A percentile compares a stretch with the other conserved stretches of the same genome.
These are phyloP conservation scores for Leptobrachium ailaonicum DNA, from an alignment of 2,113 vertebrate species.

Conservation along the genomic window DNA sequence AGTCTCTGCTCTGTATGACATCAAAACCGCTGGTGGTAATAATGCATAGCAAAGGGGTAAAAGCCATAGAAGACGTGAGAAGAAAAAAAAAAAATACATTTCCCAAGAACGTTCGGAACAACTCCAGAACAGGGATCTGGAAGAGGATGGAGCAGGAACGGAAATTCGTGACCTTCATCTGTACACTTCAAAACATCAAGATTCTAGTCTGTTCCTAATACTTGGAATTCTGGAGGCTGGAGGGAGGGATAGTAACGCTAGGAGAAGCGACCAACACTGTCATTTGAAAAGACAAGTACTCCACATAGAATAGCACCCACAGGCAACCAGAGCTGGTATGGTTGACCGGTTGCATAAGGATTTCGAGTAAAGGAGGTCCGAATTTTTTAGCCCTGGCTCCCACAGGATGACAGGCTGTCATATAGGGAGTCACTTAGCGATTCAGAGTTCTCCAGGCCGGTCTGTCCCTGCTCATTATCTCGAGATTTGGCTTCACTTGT, in stretches of 20 bases:
- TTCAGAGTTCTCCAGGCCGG: slow-evolving; percentile 86
- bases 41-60: slow-evolving; percentile 45
- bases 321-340: neutral
- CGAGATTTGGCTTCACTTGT: slow-evolving; percentile 74
- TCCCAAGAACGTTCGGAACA: slow-evolving; percentile 11
- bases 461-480: slow-evolving; percentile 76
- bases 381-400: slow-evolving; percentile 84
- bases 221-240: slow-evolving; percentile 33
- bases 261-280: slow-evolving; percentile 33
- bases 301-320: slow-evolving; percentile 41
- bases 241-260: slow-evolving; percentile 21
- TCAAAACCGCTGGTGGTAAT: slow-evolving; percentile 38
- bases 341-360: slow-evolving; percentile 25
- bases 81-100: slow-evolving; percentile 21
- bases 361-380: neutral
- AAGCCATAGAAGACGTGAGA: slow-evolving; percentile 13
- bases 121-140: slow-evolving; percentile 14
- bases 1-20: slow-evolving; percentile 39
- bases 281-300: slow-evolving; percentile 35
- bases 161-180: slow-evolving; percentile 22
- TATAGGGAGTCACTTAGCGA: slow-evolving; percentile 93
- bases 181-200: slow-evolving; percentile 24
- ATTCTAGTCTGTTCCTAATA: slow-evolving; percentile 31
- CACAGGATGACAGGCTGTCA: slow-evolving; percentile 92
- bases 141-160: slow-evolving; percentile 31